A percentile compares a stretch with the other conserved stretches of the same genome.
phyloP scores from a whole-genome alignment of 2,888 invertebrate species.

The Nezara viridula region DNA sequence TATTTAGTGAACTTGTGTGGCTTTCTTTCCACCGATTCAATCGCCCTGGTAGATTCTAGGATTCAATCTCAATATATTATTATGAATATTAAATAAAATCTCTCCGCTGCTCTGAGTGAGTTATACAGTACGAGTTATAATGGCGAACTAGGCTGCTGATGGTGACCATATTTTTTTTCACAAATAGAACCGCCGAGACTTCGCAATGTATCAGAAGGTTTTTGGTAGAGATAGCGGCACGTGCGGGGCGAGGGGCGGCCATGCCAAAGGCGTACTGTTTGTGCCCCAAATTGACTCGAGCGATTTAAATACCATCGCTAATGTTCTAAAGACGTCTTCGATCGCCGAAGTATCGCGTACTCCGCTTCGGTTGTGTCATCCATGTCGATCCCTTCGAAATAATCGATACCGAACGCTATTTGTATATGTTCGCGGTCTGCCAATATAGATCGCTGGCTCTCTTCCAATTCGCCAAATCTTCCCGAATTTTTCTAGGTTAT shows the following conservation, averaged over 20 bases:
- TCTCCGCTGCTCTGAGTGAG: neutral
- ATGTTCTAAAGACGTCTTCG: constrained; percentile 8
- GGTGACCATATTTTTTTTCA: constrained; percentile 30
- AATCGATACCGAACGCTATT: neutral
- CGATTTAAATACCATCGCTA: constrained; percentile 9
- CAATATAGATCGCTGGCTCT: constrained; percentile 23
- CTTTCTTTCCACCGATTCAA: too few species aligned
- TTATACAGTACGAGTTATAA: neutral
- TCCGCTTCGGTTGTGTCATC: neutral
- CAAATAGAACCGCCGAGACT: constrained; percentile 36
- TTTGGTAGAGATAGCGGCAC: neutral
- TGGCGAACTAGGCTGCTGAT: neutral
- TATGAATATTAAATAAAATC: neutral
- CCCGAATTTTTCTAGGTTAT: constrained; percentile 13
- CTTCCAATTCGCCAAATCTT: constrained; percentile 6
- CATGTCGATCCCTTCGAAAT: neutral
- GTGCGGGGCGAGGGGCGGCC: neutral
- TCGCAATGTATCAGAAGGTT: constrained; percentile 34
- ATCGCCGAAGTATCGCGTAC: neutral
- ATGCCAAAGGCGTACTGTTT: constrained; percentile 33
- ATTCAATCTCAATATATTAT: too few species aligned
- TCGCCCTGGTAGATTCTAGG: too few species aligned
- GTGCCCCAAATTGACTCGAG: constrained; percentile 2
- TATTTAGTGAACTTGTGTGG: too few species aligned
- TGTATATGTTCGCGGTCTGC: constrained; percentile 36